Percentiles rank a stretch among this genome's conserved stretches.
phyloP scores from a whole-genome alignment of 2,888 invertebrate species.

The Physocephala rufipes region DNA sequence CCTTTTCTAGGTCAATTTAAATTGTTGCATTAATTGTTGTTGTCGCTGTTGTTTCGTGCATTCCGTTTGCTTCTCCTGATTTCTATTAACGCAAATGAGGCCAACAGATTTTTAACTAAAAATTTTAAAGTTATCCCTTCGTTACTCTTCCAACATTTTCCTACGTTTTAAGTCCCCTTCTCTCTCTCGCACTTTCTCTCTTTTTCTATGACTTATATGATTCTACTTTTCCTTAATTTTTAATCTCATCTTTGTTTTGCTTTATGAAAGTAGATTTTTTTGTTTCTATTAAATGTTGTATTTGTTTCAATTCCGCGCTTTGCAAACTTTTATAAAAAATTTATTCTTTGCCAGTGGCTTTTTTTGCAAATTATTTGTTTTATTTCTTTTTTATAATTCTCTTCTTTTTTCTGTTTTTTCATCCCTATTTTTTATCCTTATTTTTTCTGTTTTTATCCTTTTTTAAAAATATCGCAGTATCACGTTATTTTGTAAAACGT shows the following conservation, averaged over 20 bases:
- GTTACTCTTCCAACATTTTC: conserved; percentile 1
- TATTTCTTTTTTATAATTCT: background rate
- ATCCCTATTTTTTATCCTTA: background rate
- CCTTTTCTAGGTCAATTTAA: conserved; percentile 4
- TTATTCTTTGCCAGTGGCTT: too few species aligned
- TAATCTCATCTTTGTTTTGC: background rate
- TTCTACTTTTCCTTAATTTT: too few species aligned
- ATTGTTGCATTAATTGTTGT: conserved; percentile 1
- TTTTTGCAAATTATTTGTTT: background rate
- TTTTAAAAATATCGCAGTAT: background rate
- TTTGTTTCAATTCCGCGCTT: background rate
- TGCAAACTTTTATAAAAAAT: conserved; percentile 3
- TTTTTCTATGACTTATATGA: background rate
- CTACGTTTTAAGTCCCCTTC: background rate
- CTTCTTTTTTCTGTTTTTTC: background rate
- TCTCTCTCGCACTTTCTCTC: background rate
- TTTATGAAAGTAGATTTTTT: background rate
- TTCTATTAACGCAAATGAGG: conserved; percentile 1
- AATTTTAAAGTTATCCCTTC: conserved; percentile 3
- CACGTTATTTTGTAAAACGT: conserved; percentile 8
- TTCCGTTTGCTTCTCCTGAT: background rate
- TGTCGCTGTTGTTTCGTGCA: background rate
- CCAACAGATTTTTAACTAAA: conserved; percentile 2
- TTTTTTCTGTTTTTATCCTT: background rate
- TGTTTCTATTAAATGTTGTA: background rate